Conservation (phyloP, 2,113 vertebrate species). For the Spea bombifrons region DNA sequence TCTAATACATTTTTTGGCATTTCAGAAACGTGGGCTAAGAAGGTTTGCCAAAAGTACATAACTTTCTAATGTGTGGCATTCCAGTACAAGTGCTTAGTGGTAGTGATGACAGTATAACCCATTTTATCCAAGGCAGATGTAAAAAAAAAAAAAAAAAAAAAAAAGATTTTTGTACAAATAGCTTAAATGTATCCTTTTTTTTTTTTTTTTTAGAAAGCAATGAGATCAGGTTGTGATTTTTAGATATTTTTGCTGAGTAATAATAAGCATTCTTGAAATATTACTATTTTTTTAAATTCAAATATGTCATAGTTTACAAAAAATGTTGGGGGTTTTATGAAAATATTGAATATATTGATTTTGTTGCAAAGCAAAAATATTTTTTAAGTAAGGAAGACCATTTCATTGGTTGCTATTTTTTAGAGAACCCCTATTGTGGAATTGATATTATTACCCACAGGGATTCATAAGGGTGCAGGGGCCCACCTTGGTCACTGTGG, state of each 20-base stretch:
- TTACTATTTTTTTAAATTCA: no score
- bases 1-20: slow-evolving; percentile 61
- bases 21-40: slow-evolving; percentile 60
- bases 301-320: no score
- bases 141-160: slow-evolving; percentile 40
- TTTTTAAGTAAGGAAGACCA: no score
- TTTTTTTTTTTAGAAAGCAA: neutral
- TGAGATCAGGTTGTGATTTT: neutral
- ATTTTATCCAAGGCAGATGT: slow-evolving; percentile 62
- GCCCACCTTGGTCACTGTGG: no score
- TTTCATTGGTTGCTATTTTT: no score
- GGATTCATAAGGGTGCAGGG: no score
- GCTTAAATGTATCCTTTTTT: slow-evolving; percentile 48
- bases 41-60: slow-evolving; percentile 65
- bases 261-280: neutral
- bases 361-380: no score
- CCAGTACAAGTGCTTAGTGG: slow-evolving; percentile 62
- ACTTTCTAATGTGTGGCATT: slow-evolving; percentile 64
- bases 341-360: no score
- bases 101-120: slow-evolving; percentile 63
- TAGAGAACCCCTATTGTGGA: no score
- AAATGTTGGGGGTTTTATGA: no score
- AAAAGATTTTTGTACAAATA: slow-evolving; percentile 63
- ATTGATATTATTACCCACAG: no score
- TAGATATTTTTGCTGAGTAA: slow-evolving; percentile 51